Conservation (phyloP, 2,113 vertebrate genomes). For the Hippolais icterina region DNA sequence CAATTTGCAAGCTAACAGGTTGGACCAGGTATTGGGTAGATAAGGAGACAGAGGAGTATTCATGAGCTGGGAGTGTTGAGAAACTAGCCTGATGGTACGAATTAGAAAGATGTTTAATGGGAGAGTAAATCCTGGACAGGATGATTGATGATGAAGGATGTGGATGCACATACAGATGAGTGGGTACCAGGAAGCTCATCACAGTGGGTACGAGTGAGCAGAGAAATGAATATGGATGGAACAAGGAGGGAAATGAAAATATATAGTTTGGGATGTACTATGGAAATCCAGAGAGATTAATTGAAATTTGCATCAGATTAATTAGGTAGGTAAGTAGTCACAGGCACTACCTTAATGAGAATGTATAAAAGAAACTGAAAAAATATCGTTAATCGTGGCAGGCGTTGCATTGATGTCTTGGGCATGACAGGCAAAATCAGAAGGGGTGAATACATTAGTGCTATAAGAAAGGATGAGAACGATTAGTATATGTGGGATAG, state of each 20-base stretch:
- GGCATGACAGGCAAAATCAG: not conserved
- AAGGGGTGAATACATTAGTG: not conserved
- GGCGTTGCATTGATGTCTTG: not conserved
- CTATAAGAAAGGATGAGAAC: not conserved
- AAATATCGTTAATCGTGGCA: not conserved
- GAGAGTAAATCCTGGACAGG: conserved; percentile 14
- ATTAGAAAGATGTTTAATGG: conserved; percentile 23
- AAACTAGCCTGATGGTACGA: not conserved
- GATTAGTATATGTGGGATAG: not conserved
- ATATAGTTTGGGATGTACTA: not conserved
- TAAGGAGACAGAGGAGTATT: conserved; percentile 36
- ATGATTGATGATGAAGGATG: conserved; percentile 29
- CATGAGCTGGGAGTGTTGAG: conserved; percentile 38
- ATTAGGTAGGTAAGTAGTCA: conserved; percentile 15
- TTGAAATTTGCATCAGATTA: conserved; percentile 52
- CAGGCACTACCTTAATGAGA: not conserved
- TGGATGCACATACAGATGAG: not conserved
- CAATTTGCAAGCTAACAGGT: conserved; percentile 19
- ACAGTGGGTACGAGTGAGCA: not conserved
- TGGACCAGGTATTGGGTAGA: not conserved
- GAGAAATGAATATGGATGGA: conserved; percentile 25
- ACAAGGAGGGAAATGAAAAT: conserved; percentile 11
- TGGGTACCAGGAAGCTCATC: conserved; percentile 30
- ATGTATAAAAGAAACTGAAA: not conserved
- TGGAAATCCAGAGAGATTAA: conserved; percentile 39